A percentile compares a stretch with the other conserved stretches of the same genome.
phyloP scores from a whole-genome alignment of 1,140 invertebrate genomes.

The Zaprionus gabonicus region DNA sequence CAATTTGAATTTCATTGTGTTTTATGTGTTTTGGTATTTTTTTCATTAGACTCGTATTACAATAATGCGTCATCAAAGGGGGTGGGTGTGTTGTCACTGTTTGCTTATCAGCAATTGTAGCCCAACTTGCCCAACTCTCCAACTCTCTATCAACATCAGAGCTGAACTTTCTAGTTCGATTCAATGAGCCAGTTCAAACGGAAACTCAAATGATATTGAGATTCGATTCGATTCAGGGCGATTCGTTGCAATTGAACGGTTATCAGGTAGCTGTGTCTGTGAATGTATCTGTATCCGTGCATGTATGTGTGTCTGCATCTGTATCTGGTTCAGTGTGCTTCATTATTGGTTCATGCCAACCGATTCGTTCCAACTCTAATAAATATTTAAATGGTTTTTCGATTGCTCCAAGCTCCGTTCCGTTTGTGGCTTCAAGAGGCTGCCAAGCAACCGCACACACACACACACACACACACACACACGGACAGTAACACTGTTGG shows the following conservation, averaged over 20 bases:
- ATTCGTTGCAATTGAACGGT: slow-evolving; percentile 8
- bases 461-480: slow-evolving; percentile 1
- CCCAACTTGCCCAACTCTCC: not conserved
- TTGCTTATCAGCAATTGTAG: slow-evolving; percentile 9
- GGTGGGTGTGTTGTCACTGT: not conserved
- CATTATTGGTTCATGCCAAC: not conserved
- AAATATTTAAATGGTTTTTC: slow-evolving; percentile 24
- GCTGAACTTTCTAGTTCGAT: not conserved
- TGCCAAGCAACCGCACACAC: slow-evolving; percentile 40
- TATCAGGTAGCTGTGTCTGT: not conserved
- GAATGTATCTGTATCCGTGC: not conserved
- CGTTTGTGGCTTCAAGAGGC: slow-evolving; percentile 35
- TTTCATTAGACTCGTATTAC: slow-evolving; percentile 3
- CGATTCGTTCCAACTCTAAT: slow-evolving; percentile 4
- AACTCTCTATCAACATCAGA: not conserved
- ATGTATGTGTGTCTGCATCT: not conserved
- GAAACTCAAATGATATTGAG: not conserved
- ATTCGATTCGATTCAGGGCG: not conserved
- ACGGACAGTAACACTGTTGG: not conserved
- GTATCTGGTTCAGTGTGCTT: not conserved
- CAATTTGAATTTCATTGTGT: slow-evolving; percentile 37
- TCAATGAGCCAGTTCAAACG: not conserved
- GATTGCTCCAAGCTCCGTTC: not conserved
- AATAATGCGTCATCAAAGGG: slow-evolving; percentile 7
- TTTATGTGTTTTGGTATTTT: not conserved